Conservation (phyloP, 2,888 invertebrate species). For the Morpho achilles region DNA sequence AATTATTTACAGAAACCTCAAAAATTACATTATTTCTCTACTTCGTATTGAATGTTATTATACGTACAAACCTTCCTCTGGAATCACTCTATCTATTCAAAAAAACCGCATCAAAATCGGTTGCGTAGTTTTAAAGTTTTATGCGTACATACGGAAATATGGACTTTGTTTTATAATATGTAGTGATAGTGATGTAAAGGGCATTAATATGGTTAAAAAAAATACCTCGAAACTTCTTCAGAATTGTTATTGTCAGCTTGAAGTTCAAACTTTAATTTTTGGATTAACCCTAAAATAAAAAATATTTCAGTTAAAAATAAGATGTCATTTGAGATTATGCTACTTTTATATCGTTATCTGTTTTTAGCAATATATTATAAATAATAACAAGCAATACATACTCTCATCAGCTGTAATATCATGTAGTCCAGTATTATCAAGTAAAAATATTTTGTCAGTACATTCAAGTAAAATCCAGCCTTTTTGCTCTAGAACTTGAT, state of each 20-base stretch:
- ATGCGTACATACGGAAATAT: too few species aligned
- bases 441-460: slow-evolving; percentile 56
- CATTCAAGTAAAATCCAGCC: slow-evolving; percentile 66
- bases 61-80: too few species aligned
- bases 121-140: too few species aligned
- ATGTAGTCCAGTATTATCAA: slow-evolving; percentile 61
- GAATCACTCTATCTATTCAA: too few species aligned
- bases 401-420: slow-evolving; percentile 61
- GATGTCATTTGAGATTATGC: too few species aligned
- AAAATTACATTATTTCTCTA: too few species aligned
- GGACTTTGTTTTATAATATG: too few species aligned
- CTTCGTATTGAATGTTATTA: too few species aligned
- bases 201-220: neutral
- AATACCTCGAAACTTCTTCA: slow-evolving; percentile 20
- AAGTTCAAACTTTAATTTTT: slow-evolving; percentile 47
- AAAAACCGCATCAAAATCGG: too few species aligned
- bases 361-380: neutral
- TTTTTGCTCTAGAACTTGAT: slow-evolving; percentile 56
- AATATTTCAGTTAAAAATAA: slow-evolving; percentile 3
- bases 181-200: neutral
- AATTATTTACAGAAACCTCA: too few species aligned
- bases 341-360: too few species aligned
- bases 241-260: slow-evolving; percentile 12
- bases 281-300: slow-evolving; percentile 48
- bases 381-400: slow-evolving; percentile 33